A percentile compares a stretch with the other conserved stretches of the same genome.
Conservation (phyloP, 2,888 invertebrate genomes). For the Ypsolopha sequella region DNA sequence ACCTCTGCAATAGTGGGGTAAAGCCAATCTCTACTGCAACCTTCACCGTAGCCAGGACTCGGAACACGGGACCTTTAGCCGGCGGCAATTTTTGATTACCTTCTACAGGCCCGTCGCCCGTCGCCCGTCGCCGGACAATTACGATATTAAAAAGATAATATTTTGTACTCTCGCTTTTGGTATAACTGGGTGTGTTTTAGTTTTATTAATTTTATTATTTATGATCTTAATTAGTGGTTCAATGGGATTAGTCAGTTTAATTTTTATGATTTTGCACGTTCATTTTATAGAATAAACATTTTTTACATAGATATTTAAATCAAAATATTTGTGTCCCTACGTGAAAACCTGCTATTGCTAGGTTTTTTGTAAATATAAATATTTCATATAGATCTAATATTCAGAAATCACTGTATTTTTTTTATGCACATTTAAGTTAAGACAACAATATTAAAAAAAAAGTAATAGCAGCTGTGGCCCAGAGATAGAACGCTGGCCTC, state of each 20-base stretch:
- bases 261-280: neutral
- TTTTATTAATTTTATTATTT: conserved; percentile 31
- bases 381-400: too few species aligned
- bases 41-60: neutral
- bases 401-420: too few species aligned
- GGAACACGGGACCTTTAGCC: neutral
- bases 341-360: too few species aligned
- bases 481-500: too few species aligned
- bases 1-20: too few species aligned
- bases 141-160: conserved; percentile 36
- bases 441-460: too few species aligned
- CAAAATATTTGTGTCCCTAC: too few species aligned
- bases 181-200: conserved; percentile 7
- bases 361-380: too few species aligned
- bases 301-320: too few species aligned
- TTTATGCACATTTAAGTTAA: too few species aligned
- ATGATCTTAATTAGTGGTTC: conserved; percentile 34
- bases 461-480: too few species aligned
- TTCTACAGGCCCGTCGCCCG: conserved; percentile 11
- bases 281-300: neutral
- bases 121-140: conserved; percentile 22
- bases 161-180: conserved; percentile 27
- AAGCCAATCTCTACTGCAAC: neutral
- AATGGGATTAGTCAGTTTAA: neutral
- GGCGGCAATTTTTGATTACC: neutral